Evolutionary conservation across 2,888 invertebrate species (phyloP).

Genomic region (Chrysomela aeneicollis): DNA sequence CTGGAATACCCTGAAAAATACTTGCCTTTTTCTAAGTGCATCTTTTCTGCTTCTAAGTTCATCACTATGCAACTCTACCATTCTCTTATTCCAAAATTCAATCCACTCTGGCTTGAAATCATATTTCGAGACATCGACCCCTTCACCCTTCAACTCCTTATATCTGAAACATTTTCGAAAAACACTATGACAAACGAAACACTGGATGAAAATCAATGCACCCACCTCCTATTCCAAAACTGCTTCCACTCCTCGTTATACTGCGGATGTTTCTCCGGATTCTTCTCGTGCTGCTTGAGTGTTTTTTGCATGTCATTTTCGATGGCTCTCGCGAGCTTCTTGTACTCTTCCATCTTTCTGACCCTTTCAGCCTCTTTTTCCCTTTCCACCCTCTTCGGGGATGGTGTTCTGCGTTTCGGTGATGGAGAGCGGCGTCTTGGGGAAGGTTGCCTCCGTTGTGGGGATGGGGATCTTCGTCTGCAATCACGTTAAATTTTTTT

Average conservation of each 20-base stretch:
- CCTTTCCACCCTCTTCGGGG: conserved; percentile 16
- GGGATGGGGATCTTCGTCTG: conserved; percentile 34
- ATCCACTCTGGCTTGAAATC: conserved; percentile 93
- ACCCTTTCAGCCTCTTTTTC: conserved; percentile 44
- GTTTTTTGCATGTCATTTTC: conserved; percentile 70
- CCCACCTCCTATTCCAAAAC: conserved; percentile 80
- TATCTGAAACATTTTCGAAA: conserved; percentile 42
- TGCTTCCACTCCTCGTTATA: conserved; percentile 91
- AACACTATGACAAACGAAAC: neutral
- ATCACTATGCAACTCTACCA: conserved; percentile 78
- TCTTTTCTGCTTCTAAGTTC: conserved; percentile 72
- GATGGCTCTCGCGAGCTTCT: conserved; percentile 62
- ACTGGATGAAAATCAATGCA: conserved; percentile 15
- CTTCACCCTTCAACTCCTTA: conserved; percentile 52
- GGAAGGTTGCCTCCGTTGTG: conserved; percentile 25
- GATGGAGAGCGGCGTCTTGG: conserved; percentile 19
- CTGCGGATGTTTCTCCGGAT: conserved; percentile 87
- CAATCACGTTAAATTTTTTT: too few relatives aligned
- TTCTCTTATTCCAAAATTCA: conserved; percentile 81
- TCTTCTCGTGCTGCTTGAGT: conserved; percentile 79
- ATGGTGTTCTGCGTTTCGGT: conserved; percentile 31
- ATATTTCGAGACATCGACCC: conserved; percentile 77
- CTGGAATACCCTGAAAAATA: neutral
- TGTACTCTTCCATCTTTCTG: conserved; percentile 65
- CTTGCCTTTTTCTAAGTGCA: conserved; percentile 70